Evolutionary conservation across 2,113 vertebrate genomes (phyloP).

Genomic region (Hypocryptadius cinnamomeus): DNA sequence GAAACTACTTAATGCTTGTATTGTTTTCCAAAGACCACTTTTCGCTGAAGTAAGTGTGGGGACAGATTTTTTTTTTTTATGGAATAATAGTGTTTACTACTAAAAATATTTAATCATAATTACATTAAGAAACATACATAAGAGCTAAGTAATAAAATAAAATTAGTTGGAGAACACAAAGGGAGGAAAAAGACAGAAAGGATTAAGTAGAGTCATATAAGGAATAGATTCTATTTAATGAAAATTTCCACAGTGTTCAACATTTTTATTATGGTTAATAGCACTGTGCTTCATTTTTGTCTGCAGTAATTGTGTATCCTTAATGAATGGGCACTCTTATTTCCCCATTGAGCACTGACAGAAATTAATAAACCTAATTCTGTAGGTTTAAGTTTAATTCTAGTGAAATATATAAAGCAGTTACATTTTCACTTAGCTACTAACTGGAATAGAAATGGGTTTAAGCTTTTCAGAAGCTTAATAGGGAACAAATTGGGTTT

Average conservation of each 20-base stretch:
- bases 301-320: constrained; percentile 80
- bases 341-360: constrained; percentile 81
- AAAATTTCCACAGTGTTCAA: constrained; percentile 84
- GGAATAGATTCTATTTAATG: constrained; percentile 84
- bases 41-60: constrained; percentile 26
- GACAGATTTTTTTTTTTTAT: constrained; percentile 26
- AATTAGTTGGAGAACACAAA: constrained; percentile 74
- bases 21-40: constrained; percentile 55
- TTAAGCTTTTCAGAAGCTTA: constrained; percentile 67
- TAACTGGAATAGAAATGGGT: constrained; percentile 65
- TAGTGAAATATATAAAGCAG: constrained; percentile 84
- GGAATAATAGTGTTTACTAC: constrained; percentile 60
- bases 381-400: constrained; percentile 86
- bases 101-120: constrained; percentile 80
- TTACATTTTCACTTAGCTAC: constrained; percentile 79
- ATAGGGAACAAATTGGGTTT: constrained; percentile 59
- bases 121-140: constrained; percentile 80
- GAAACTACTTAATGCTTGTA: constrained; percentile 51
- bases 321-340: constrained; percentile 82
- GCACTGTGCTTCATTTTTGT: constrained; percentile 81
- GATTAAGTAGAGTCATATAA: constrained; percentile 84
- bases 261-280: constrained; percentile 87
- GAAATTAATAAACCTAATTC: constrained; percentile 87
- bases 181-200: constrained; percentile 68
- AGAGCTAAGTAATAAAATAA: constrained; percentile 79